A percentile compares a stretch with the other conserved stretches of the same genome.
These are phyloP conservation scores for Choloepus hoffmanni DNA, from an alignment of 2,113 vertebrate species.

Conservation along the genomic window DNA sequence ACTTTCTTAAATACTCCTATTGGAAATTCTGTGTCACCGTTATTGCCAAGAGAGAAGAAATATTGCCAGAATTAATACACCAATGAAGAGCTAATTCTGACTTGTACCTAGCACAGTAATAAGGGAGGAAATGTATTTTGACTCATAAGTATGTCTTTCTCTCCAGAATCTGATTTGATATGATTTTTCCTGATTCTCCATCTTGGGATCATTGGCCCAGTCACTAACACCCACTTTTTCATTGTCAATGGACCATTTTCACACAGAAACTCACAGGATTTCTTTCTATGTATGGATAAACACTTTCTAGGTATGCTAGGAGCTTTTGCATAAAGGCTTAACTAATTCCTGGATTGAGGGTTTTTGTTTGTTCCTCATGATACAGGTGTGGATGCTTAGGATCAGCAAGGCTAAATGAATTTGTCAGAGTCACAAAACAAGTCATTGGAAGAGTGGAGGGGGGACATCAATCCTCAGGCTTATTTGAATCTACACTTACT, in stretches of 20 bases:
- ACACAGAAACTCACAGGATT: not conserved
- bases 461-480: not conserved
- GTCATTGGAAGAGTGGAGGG: not conserved
- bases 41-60: constrained; percentile 49
- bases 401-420: not conserved
- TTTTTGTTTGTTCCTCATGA: not conserved
- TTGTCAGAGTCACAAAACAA: not conserved
- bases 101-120: constrained; percentile 3
- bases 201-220: not conserved
- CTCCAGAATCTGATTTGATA: not conserved
- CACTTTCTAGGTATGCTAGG: not conserved
- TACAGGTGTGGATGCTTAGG: not conserved
- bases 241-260: not conserved
- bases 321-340: not conserved
- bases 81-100: not conserved
- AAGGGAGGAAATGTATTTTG: not conserved
- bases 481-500: not conserved
- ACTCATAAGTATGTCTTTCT: not conserved
- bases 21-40: constrained; percentile 62
- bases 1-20: constrained; percentile 76
- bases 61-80: constrained; percentile 50
- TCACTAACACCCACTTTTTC: not conserved
- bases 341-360: not conserved
- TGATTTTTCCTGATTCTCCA: not conserved
- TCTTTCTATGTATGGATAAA: not conserved